Evolutionary conservation across 2,113 vertebrate genomes (phyloP).

Genomic region (Strigops habroptila): DNA sequence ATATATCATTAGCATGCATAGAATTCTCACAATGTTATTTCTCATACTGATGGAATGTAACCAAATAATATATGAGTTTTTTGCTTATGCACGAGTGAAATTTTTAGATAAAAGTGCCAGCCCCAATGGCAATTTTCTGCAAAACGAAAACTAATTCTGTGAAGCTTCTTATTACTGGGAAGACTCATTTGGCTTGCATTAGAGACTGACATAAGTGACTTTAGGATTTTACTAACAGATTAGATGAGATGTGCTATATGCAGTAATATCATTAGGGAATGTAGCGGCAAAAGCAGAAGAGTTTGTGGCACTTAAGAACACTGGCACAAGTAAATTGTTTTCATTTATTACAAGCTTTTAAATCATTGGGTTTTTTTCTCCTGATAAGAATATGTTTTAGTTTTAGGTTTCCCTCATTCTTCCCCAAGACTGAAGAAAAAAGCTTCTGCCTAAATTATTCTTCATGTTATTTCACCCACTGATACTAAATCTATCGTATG

Average conservation of each 20-base stretch:
- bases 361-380: slow-evolving; percentile 55
- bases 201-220: slow-evolving; percentile 97
- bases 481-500: slow-evolving; percentile 40
- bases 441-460: slow-evolving; percentile 48
- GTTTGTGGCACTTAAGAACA: slow-evolving; percentile 81
- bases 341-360: slow-evolving; percentile 72
- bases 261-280: slow-evolving; percentile 93
- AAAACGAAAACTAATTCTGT: slow-evolving; percentile 99
- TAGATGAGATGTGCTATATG: slow-evolving; percentile 92
- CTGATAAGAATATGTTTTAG: slow-evolving; percentile 60
- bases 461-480: slow-evolving; percentile 28
- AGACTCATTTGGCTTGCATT: slow-evolving; percentile 99
- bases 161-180: slow-evolving; percentile 98
- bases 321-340: slow-evolving; percentile 77
- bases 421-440: slow-evolving; percentile 30
- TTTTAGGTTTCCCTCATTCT: slow-evolving; percentile 24
- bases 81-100: slow-evolving; percentile 98
- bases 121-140: slow-evolving; percentile 96
- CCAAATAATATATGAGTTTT: slow-evolving; percentile 99
- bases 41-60: slow-evolving; percentile 99
- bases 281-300: slow-evolving; percentile 73
- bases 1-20: slow-evolving; percentile 99
- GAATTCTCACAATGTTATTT: slow-evolving; percentile 99
- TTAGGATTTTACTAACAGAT: slow-evolving; percentile 98
- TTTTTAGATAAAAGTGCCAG: slow-evolving; percentile 98